Percentiles rank a stretch among this genome's conserved stretches.
phyloP scores from a whole-genome alignment of 2,888 invertebrate species.

The Rhyacophila evoluta region DNA sequence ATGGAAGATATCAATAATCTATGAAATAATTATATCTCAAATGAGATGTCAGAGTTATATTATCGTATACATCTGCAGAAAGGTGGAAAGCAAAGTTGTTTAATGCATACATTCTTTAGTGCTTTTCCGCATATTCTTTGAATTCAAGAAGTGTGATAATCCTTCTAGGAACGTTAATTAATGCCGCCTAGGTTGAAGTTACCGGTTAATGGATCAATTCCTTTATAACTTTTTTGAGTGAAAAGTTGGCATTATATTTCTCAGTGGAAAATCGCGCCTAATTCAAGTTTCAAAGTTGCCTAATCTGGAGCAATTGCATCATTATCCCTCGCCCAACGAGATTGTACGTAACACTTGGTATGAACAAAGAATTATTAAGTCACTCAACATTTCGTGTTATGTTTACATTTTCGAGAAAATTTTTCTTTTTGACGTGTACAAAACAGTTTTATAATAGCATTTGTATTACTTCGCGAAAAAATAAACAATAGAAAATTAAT shows the following conservation, averaged over 20 bases:
- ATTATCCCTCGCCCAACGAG: conserved; percentile 28
- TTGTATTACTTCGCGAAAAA: no score
- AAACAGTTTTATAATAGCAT: no score
- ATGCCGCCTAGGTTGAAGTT: conserved; percentile 13
- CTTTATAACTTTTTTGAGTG: conserved; percentile 23
- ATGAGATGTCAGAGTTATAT: no score
- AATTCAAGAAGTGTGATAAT: background rate
- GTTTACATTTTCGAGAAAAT: no score
- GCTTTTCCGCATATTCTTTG: background rate
- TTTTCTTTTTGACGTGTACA: no score
- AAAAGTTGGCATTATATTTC: conserved; percentile 40
- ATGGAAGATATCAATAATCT: no score
- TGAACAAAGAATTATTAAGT: background rate
- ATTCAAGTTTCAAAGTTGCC: conserved; percentile 30
- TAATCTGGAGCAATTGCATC: conserved; percentile 28
- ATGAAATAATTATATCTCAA: no score
- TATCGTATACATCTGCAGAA: no score
- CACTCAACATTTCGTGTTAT: background rate
- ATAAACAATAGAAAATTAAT: no score
- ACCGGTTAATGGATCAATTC: conserved; percentile 36
- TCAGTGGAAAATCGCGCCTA: conserved; percentile 33
- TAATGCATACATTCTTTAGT: background rate
- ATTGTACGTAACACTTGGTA: background rate
- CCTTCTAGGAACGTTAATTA: background rate
- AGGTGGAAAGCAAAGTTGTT: no score